Evolutionary conservation across 2,113 vertebrate species (phyloP).

Genomic region (Rhizomys pruinosus): DNA sequence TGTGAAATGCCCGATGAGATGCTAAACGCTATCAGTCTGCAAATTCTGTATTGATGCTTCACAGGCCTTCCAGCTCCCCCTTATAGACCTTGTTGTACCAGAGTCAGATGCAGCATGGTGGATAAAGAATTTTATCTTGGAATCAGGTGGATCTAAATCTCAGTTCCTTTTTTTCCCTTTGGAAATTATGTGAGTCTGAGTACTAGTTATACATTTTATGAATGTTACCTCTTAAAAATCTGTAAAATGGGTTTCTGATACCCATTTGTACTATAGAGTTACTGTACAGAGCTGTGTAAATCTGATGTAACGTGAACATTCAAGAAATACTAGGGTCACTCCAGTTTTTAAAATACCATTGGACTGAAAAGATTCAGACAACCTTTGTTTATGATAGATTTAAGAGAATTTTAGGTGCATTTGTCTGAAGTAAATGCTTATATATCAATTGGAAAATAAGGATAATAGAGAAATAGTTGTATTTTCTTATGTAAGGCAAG

Average conservation of each 20-base stretch:
- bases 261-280: not conserved
- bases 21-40: not conserved
- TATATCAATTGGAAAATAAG: conserved; percentile 4
- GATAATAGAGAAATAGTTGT: not conserved
- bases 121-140: not conserved
- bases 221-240: not conserved
- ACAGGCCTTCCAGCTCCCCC: not conserved
- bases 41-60: not conserved
- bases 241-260: conserved; percentile 4
- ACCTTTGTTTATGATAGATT: not conserved
- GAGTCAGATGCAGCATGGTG: not conserved
- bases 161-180: not conserved
- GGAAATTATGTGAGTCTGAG: not conserved
- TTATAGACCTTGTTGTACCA: not conserved
- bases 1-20: not conserved
- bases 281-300: not conserved
- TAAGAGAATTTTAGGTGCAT: conserved; percentile 16
- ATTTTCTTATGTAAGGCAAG: not conserved
- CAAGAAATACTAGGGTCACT: not conserved
- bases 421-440: conserved; percentile 35
- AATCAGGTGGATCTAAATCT: not conserved
- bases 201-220: not conserved
- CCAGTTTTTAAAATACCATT: not conserved
- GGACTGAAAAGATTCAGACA: not conserved
- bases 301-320: not conserved